Evolutionary conservation across 2,888 invertebrate species (phyloP), one percentile per base, ranked within the genome.

Genomic region (Noctua janthina): DNA sequence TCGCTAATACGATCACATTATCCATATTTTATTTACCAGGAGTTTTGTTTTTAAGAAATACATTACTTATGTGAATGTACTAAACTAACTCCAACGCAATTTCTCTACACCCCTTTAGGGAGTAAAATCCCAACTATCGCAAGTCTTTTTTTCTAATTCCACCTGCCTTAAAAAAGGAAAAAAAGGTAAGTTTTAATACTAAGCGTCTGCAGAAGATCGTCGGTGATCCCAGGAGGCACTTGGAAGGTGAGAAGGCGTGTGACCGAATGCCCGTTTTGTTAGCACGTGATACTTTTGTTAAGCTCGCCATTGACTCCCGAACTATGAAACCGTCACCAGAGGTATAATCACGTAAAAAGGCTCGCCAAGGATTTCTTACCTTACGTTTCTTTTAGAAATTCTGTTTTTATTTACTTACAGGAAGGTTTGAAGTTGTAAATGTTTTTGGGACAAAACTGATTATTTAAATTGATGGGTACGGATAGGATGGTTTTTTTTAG

Each of bases 211-310:
- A 78, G 81, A 69, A 84, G 86, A 89, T 87, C 82, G 74, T 83
- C 84, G 77, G 78, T 68, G 85, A 82, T 92, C 92, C 91, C 93
- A 79, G 78, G 91, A 92, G 93, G 88, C 89, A 76, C 81, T 84
- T 82, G 79, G 56, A 84, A 92, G 92, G 93, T 93, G 92, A 91
- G 90, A 92, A 90, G 89, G 87, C 91, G 92, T 92, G 93, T 93
- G 94, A 93, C 94, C 93, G 89, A 92, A 91, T 90, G 92, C 92
- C 91, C 93, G 92, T 95, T 94, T 92, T 88, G 83, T 76, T 86
- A 87, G 84, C 82, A 95, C 95, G 95, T 95, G 95, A 94, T 89
- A 89, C 92, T 92, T 93, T 94, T 95, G 90, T 88, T 89, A 94
- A 94, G 83, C 82, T 88, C 88, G 87, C 91, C 87, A 88, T 92